These are phyloP conservation scores for Falco rusticolus DNA, from an alignment of 2,797 vertebrate genomes.

Conservation along the genomic window DNA sequence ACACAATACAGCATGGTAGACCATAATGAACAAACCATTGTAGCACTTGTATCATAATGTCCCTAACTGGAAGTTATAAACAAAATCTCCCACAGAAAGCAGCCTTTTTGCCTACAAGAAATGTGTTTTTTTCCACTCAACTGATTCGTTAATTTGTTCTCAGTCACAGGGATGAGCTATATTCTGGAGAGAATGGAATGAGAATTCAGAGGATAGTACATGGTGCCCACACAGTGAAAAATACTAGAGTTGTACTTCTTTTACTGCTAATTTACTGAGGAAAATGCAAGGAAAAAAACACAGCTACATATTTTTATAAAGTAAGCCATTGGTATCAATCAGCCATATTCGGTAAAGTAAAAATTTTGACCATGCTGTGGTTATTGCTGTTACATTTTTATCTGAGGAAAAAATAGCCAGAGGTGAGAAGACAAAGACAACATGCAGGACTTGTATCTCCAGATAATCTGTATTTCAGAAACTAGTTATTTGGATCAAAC, in stretches of 20 bases:
- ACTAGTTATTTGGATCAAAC: background rate
- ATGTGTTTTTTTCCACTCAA: rapidly evolving
- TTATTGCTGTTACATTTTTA: background rate
- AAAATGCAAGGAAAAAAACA: background rate
- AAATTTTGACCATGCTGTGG: background rate
- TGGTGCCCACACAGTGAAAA: background rate
- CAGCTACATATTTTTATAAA: background rate
- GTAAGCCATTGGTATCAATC: background rate
- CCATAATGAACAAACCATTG: background rate
- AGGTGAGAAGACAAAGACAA: background rate
- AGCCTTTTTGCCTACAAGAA: background rate
- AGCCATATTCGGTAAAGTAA: background rate
- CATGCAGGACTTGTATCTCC: background rate
- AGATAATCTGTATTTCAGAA: background rate
- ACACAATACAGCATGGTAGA: background rate
- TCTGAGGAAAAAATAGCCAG: background rate
- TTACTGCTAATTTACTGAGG: background rate
- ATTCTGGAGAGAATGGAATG: background rate
- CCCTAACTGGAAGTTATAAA: background rate
- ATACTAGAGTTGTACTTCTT: background rate
- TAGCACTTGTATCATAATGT: background rate
- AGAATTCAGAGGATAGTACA: background rate
- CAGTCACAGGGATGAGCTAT: background rate
- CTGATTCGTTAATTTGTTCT: background rate
- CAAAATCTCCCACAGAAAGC: background rate